These are phyloP conservation scores for Lymantria monacha DNA, from an alignment of 2,888 invertebrate species.

Conservation along the genomic window DNA sequence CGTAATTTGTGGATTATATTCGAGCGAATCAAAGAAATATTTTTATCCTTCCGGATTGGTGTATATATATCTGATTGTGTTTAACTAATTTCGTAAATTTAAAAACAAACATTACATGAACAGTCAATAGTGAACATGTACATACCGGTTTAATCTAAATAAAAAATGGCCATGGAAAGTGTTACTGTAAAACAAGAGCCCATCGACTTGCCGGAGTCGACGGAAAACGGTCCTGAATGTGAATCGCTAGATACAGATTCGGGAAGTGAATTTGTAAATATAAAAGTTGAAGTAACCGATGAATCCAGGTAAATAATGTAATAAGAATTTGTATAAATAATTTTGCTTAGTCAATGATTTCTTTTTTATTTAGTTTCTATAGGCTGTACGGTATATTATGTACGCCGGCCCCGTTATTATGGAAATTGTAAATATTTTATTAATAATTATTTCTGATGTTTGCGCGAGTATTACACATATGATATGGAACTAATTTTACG, in stretches of 20 bases:
- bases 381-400: not conserved
- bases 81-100: too few relatives aligned
- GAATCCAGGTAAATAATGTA: constrained; percentile 17
- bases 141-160: not conserved
- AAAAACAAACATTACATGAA: too few relatives aligned
- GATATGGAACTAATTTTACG: too few relatives aligned
- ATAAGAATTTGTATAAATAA: not conserved
- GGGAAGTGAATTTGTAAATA: constrained; percentile 7
- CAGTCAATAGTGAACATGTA: not conserved
- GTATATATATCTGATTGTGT: too few relatives aligned
- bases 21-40: too few relatives aligned
- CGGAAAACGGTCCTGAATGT: not conserved
- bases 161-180: constrained; percentile 1
- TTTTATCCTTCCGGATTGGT: too few relatives aligned
- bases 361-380: not conserved
- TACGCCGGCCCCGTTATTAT: not conserved
- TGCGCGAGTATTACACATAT: too few relatives aligned
- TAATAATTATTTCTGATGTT: too few relatives aligned
- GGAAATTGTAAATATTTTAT: not conserved
- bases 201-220: constrained; percentile 1
- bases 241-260: not conserved
- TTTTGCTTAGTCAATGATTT: too few relatives aligned
- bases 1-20: too few relatives aligned
- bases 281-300: constrained; percentile 10
- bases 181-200: constrained; percentile 21